Percentiles rank a stretch among this genome's conserved stretches.
Conservation (phyloP, 2,797 vertebrate genomes). For the Ctenochaetus hawaiiensis region DNA sequence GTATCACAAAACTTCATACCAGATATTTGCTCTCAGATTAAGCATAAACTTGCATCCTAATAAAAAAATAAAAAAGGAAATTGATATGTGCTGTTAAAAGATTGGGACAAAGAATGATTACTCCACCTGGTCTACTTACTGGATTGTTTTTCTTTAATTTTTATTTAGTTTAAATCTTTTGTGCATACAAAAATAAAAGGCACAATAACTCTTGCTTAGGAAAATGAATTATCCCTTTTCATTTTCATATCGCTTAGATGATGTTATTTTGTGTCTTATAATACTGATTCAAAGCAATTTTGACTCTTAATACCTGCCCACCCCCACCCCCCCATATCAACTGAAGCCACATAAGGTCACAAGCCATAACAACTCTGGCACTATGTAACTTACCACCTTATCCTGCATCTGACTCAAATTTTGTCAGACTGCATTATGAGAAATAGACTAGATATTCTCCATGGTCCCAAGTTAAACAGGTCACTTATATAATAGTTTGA, state of each 20-base stretch:
- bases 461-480: conserved; percentile 29
- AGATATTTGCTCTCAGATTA: no score
- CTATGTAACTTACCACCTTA: conserved; percentile 4
- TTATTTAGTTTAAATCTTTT: not conserved
- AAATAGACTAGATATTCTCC: conserved; percentile 23
- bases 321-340: not conserved
- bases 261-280: not conserved
- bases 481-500: conserved; percentile 35
- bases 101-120: no score
- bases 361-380: not conserved
- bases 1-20: no score
- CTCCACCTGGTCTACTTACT: no score
- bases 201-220: not conserved
- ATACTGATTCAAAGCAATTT: not conserved
- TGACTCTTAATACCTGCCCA: not conserved
- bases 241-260: not conserved
- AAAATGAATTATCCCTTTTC: not conserved
- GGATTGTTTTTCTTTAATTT: not conserved
- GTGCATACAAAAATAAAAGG: not conserved
- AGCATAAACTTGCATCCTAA: no score
- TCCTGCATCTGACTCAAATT: conserved; percentile 38
- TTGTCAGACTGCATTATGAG: conserved; percentile 38
- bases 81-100: no score
- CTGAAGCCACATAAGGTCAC: not conserved
- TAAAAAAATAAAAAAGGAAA: no score